A percentile compares a stretch with the other conserved stretches of the same genome.
Evolutionary conservation across 2,113 vertebrate genomes (phyloP).

Genomic region (Antennarius striatus): DNA sequence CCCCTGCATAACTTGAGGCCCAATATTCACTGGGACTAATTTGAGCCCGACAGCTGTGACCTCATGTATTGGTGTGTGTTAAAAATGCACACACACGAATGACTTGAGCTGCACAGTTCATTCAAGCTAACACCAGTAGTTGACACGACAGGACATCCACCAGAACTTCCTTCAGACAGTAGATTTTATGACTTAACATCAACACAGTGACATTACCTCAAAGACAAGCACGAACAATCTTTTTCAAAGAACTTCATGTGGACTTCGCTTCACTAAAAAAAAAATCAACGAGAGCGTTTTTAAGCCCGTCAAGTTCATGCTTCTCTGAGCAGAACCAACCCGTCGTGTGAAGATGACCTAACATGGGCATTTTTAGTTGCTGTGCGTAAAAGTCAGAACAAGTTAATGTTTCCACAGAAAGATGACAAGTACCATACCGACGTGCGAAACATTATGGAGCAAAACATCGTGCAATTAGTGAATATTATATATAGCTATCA

Average conservation of each 20-base stretch:
- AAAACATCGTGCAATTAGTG: neutral
- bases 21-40: neutral
- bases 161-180: neutral
- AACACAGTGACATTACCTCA: too few relatives aligned
- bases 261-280: neutral
- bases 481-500: neutral
- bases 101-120: neutral
- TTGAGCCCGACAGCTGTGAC: constrained; percentile 18
- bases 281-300: too few relatives aligned
- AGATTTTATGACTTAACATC: too few relatives aligned
- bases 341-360: constrained; percentile 38
- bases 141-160: neutral
- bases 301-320: neutral
- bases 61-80: neutral
- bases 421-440: neutral
- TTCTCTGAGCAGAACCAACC: neutral
- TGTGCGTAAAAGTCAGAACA: constrained; percentile 7
- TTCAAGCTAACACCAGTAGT: neutral
- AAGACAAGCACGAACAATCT: too few relatives aligned
- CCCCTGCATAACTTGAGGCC: constrained; percentile 4
- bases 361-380: constrained; percentile 38
- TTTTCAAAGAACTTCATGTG: neutral
- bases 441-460: neutral
- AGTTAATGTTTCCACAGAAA: constrained; percentile 13
- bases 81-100: neutral